These are phyloP conservation scores for Mormyrus iriodes DNA, from an alignment of 2,113 vertebrate genomes.

Conservation along the genomic window DNA sequence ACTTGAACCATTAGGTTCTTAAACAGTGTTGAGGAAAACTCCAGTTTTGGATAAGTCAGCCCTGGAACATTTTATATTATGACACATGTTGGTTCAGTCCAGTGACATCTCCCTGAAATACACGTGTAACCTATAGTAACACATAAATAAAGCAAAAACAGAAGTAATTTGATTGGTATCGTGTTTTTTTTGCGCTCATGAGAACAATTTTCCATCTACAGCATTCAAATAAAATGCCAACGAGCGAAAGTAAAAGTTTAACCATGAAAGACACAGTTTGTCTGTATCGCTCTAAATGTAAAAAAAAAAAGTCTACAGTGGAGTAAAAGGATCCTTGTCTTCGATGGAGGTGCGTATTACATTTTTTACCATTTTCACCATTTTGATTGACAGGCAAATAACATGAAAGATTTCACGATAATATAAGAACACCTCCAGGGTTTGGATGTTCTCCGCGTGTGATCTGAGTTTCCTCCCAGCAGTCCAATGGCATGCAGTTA, in stretches of 20 bases:
- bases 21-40: background rate
- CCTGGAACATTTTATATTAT: conserved; percentile 1
- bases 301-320: background rate
- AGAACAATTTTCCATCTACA: background rate
- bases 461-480: background rate
- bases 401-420: background rate
- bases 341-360: background rate
- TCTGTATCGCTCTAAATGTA: background rate
- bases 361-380: background rate
- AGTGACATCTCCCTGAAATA: background rate
- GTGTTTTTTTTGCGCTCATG: background rate
- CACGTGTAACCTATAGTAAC: conserved; percentile 9
- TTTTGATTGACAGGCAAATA: background rate
- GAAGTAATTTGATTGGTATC: background rate
- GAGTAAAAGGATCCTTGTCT: background rate
- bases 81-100: background rate
- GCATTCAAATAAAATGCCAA: conserved; percentile 29
- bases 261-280: background rate
- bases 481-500: background rate
- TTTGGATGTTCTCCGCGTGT: background rate
- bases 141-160: background rate
- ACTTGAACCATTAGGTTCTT: background rate
- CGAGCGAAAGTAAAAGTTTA: conserved; percentile 22
- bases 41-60: background rate
- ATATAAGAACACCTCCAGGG: background rate